These are phyloP conservation scores for Decapterus maruadsi DNA, from an alignment of 2,797 vertebrate genomes.

Conservation along the genomic window DNA sequence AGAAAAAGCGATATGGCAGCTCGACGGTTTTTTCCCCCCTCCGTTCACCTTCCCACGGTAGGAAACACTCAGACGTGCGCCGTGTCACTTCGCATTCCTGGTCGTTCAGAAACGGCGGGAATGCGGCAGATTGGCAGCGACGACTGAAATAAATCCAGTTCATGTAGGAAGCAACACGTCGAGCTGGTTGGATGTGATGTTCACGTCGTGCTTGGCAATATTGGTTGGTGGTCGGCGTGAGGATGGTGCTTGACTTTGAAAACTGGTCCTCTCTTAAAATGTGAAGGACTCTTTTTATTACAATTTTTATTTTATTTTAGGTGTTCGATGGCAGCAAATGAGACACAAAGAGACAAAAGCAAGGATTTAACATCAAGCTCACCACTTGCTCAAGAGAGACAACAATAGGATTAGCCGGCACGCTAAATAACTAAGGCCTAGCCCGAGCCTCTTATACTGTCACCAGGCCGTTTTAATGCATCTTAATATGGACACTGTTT, in stretches of 20 bases:
- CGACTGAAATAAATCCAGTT: slow-evolving; percentile 5
- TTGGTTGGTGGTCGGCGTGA: slow-evolving; percentile 13
- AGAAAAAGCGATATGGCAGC: slow-evolving; percentile 23
- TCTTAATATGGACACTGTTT: slow-evolving; percentile 44
- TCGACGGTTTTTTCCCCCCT: slow-evolving; percentile 12
- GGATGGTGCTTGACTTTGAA: slow-evolving; percentile 50
- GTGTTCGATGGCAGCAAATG: slow-evolving; percentile 35
- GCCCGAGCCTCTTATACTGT: slow-evolving; percentile 70
- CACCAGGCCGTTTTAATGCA: slow-evolving; percentile 51
- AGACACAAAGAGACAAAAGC: slow-evolving; percentile 63
- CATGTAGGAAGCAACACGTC: slow-evolving; percentile 4
- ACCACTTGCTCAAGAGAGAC: slow-evolving; percentile 64
- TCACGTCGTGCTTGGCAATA: neutral
- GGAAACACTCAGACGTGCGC: slow-evolving; percentile 26
- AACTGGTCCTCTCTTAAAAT: slow-evolving; percentile 39
- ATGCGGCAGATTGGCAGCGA: slow-evolving; percentile 18
- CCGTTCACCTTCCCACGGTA: slow-evolving; percentile 38
- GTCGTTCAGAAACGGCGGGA: slow-evolving; percentile 24
- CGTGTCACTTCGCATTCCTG: slow-evolving; percentile 34
- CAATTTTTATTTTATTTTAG: slow-evolving; percentile 43
- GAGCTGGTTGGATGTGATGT: slow-evolving; percentile 28
- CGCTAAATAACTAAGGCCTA: slow-evolving; percentile 56
- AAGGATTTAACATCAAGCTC: slow-evolving; percentile 68
- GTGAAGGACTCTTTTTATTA: slow-evolving; percentile 24
- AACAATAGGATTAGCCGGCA: slow-evolving; percentile 73